Evolutionary conservation across 2,113 vertebrate genomes (phyloP).

Genomic region (Hydropotes inermis): DNA sequence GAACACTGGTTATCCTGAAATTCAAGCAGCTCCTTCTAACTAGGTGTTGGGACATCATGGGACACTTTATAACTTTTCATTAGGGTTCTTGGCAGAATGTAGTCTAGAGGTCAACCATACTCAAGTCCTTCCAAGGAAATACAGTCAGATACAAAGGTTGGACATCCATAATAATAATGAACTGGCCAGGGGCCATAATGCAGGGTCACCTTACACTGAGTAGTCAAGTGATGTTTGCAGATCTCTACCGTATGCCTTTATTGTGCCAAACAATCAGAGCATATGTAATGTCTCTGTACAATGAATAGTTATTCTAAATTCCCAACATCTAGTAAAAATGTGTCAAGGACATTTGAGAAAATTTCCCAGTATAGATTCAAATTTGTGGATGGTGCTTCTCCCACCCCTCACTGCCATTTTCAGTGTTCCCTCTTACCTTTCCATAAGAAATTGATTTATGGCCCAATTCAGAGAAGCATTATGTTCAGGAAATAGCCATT

Average conservation of each 20-base stretch:
- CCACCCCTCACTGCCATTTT: background rate
- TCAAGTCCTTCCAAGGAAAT: slow-evolving; percentile 18
- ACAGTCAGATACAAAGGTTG: background rate
- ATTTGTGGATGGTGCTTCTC: background rate
- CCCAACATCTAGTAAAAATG: background rate
- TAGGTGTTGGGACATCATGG: background rate
- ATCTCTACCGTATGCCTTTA: background rate
- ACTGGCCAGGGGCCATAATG: background rate
- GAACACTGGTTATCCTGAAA: background rate
- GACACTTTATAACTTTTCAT: background rate
- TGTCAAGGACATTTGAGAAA: slow-evolving; percentile 32
- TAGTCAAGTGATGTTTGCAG: slow-evolving; percentile 3
- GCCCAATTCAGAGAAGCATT: background rate
- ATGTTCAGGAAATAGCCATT: background rate
- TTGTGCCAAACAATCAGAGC: background rate
- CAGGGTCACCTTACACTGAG: background rate
- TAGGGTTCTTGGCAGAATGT: background rate
- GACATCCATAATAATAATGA: slow-evolving; percentile 17
- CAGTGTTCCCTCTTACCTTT: background rate
- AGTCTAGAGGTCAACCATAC: background rate
- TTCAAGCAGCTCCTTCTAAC: background rate
- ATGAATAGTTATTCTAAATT: slow-evolving; percentile 21
- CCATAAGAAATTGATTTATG: background rate
- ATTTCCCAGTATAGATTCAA: slow-evolving; percentile 3
- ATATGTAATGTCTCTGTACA: background rate